phyloP scores from a whole-genome alignment of 2,797 vertebrate genomes.

The Cyprinella venusta region DNA sequence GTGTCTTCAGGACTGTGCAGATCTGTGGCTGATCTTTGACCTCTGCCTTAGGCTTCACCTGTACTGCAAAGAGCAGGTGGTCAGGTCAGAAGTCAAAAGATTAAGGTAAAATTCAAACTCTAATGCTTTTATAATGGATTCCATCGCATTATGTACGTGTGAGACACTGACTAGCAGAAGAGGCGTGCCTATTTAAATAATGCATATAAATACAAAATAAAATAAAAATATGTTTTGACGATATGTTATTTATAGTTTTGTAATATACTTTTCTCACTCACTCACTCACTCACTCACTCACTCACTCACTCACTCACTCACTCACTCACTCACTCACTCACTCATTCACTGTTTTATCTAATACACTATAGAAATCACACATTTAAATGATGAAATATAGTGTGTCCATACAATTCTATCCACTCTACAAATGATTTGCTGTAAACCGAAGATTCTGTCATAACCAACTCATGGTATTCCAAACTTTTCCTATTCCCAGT shows the following conservation, averaged over 20 bases:
- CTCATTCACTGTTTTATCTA: not conserved
- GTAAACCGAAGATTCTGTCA: not conserved
- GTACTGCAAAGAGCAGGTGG: slow-evolving; percentile 55
- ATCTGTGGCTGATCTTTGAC: slow-evolving; percentile 56
- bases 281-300: too few species aligned
- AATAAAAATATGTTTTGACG: not conserved
- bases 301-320: not conserved
- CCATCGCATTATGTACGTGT: not conserved
- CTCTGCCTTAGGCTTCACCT: slow-evolving; percentile 53
- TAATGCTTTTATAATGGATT: not conserved
- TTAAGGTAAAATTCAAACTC: not conserved
- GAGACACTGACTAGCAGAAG: not conserved
- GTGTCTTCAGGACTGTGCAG: slow-evolving; percentile 35
- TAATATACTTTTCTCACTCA: not conserved
- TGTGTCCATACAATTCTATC: not conserved
- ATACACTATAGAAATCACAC: not conserved
- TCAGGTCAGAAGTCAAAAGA: slow-evolving; percentile 42
- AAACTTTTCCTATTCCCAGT: too few species aligned
- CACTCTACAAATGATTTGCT: not conserved
- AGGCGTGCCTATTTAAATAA: not conserved
- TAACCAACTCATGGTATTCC: not conserved
- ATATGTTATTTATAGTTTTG: not conserved
- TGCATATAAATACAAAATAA: not conserved
- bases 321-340: too few species aligned
- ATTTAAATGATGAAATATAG: not conserved